phyloP scores from a whole-genome alignment of 2,888 invertebrate species.

The Lydus trimaculatus region DNA sequence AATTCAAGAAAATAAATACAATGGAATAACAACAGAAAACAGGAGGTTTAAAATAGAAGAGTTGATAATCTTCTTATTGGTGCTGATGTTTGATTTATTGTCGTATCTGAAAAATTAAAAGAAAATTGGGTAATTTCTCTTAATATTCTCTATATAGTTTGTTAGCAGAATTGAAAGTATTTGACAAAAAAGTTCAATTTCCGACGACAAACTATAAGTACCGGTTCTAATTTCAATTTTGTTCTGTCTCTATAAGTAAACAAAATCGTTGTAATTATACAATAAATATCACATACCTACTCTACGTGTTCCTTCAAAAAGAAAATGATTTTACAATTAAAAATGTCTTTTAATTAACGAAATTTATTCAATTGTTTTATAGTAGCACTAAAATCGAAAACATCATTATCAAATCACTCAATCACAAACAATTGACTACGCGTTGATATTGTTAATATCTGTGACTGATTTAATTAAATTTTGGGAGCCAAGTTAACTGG shows the following conservation, averaged over 20 bases:
- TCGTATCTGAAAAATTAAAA: background rate
- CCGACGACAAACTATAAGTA: too few species aligned
- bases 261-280: background rate
- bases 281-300: background rate
- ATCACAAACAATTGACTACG: constrained; percentile 57
- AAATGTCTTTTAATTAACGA: background rate
- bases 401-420: constrained; percentile 38
- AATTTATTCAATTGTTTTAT: background rate
- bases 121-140: background rate
- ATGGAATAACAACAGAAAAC: too few species aligned
- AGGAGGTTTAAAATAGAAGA: too few species aligned
- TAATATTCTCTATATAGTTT: too few species aligned
- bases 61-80: too few species aligned
- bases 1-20: background rate
- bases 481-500: constrained; percentile 59
- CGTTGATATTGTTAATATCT: constrained; percentile 62
- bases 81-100: background rate
- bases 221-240: too few species aligned
- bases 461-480: constrained; percentile 63
- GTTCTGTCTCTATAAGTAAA: too few species aligned
- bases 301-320: too few species aligned
- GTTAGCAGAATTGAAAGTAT: too few species aligned
- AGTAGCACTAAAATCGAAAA: background rate
- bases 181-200: too few species aligned
- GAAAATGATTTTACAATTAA: background rate